A percentile compares a stretch with the other conserved stretches of the same genome.
Conservation (phyloP, 2,888 invertebrate species). For the Parnassius smintheus region DNA sequence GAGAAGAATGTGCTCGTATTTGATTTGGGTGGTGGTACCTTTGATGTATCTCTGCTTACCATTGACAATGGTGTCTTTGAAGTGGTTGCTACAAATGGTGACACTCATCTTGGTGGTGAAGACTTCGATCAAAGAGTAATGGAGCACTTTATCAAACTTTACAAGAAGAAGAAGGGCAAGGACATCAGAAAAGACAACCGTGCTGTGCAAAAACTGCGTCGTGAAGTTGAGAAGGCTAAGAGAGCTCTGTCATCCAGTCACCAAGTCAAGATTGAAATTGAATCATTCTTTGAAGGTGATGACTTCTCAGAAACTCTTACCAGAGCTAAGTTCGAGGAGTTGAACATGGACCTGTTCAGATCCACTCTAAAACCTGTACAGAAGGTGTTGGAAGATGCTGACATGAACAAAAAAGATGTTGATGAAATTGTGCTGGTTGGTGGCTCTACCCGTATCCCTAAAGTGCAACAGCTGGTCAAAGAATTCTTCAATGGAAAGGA, state of each 20-base stretch:
- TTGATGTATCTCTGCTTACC: slow-evolving; percentile 98
- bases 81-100: slow-evolving; percentile 94
- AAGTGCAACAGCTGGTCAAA: slow-evolving; percentile 95
- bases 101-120: slow-evolving; percentile 99
- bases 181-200: slow-evolving; percentile 97
- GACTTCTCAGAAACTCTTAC: slow-evolving; percentile 99
- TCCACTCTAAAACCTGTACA: slow-evolving; percentile 97
- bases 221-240: slow-evolving; percentile 99
- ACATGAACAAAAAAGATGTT: slow-evolving; percentile 98
- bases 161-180: slow-evolving; percentile 99
- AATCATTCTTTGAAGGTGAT: slow-evolving; percentile 98
- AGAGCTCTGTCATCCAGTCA: slow-evolving; percentile 96
- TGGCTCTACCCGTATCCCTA: slow-evolving; percentile 99
- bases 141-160: slow-evolving; percentile 99
- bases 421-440: slow-evolving; percentile 99
- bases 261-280: slow-evolving; percentile 98
- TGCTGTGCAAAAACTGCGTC: slow-evolving; percentile 96
- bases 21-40: slow-evolving; percentile 99
- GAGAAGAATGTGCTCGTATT: slow-evolving; percentile 99
- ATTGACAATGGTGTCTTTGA: slow-evolving; percentile 99
- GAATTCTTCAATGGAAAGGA: slow-evolving; percentile 99
- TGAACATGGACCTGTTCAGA: slow-evolving; percentile 96
- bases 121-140: slow-evolving; percentile 99
- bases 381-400: slow-evolving; percentile 98
- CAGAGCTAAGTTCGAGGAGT: slow-evolving; percentile 98